Percentiles rank a stretch among this genome's conserved stretches.
phyloP scores from a whole-genome alignment of 2,113 vertebrate species.

The Cettia cetti region DNA sequence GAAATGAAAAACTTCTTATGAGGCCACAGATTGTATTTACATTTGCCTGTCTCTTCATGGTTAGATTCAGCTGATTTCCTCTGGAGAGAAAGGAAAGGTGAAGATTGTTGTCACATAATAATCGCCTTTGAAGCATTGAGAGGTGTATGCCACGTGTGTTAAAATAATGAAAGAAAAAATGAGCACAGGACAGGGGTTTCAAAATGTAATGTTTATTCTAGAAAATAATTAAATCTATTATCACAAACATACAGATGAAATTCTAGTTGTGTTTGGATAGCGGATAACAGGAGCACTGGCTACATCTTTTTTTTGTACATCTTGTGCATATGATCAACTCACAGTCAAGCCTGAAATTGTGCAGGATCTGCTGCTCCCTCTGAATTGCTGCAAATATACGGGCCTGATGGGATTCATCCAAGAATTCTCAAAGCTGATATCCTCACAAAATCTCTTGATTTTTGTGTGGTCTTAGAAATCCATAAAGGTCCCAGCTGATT shows the following conservation, averaged over 20 bases:
- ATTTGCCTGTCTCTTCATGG: not conserved
- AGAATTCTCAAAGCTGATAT: not conserved
- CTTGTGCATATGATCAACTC: not conserved
- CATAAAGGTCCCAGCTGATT: not conserved
- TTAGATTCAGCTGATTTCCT: not conserved
- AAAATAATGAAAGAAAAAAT: not conserved
- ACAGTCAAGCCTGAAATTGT: not conserved
- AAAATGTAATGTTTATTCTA: not conserved
- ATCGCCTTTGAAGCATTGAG: not conserved
- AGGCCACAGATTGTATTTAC: not conserved
- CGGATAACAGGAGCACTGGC: not conserved
- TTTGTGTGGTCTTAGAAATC: not conserved
- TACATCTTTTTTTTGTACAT: not conserved
- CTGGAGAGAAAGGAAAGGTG: not conserved
- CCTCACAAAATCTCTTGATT: not conserved
- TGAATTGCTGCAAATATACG: not conserved
- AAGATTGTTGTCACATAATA: not conserved
- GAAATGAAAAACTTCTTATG: not conserved
- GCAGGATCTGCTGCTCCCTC: not conserved
- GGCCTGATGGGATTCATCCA: not conserved
- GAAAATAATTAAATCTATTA: not conserved
- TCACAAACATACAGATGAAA: not conserved
- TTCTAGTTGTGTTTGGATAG: not conserved
- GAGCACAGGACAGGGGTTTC: not conserved
- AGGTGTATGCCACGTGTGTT: accelerated